Evolutionary conservation across 2,113 vertebrate species (phyloP), one percentile per base, ranked within the genome.

Genomic region (Oncorhynchus masou): DNA sequence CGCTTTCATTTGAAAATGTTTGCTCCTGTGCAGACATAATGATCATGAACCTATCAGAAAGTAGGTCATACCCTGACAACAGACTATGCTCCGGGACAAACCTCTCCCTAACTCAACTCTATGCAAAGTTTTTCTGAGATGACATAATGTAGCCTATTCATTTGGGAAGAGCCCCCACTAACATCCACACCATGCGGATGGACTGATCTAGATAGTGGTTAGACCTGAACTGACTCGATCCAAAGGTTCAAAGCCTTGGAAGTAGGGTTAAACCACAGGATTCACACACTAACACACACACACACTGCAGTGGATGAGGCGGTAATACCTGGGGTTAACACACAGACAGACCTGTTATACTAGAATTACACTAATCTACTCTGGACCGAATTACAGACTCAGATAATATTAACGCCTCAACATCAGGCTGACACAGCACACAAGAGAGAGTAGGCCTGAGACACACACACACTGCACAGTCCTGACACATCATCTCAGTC

Each of bases 281-380:
- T 71, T 39, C n/a, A 71, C 78, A 86, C 66, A 81, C 78, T 24
- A 70, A 76, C 75, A 34, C 29, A 71, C 78, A 64, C 84, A 59
- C 60, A 49, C 72, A 24, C 70, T 81, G 83, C 68, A 80, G 59
- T 68, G 71, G 79, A 80, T 83, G 87, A 88, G 83, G 77, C 79
- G 0, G 76, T 89, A 88, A 90, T 87, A 87, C 81, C 79, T 87
- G 84, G 62, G 74, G 85, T 84, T 83, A 82, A 82, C 81, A 71
- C 85, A 87, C 81, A 77, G 83, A 83, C 81, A 73, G 72, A 68
- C 72, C 82, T 83, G 75, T 91, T 89, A 92, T 86, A 87, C 57
- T 77, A 81, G 90, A 90, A 89, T 92, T 90, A 91, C 90, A 90
- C 87, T 91, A 90, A 91, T 91, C 90, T 91, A 82, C 79, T 88